Conservation (phyloP, 2,113 vertebrate genomes). For the Andinoacara biseriatus region DNA sequence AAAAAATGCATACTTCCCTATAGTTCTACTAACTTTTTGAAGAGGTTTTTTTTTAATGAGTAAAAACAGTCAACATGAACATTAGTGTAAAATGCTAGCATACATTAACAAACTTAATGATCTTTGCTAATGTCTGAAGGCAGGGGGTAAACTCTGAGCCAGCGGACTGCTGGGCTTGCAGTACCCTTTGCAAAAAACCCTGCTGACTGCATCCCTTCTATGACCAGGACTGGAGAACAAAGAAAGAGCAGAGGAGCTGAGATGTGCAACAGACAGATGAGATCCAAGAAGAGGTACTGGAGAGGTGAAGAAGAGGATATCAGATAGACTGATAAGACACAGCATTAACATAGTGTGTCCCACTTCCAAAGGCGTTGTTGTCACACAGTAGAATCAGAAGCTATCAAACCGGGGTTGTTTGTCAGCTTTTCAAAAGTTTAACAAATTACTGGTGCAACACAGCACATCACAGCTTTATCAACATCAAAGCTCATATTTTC, state of each 20-base stretch:
- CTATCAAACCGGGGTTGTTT: background rate
- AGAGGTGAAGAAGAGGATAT: background rate
- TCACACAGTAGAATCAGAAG: background rate
- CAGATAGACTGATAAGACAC: background rate
- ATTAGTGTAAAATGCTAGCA: background rate
- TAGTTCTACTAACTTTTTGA: background rate
- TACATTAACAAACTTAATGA: constrained; percentile 3
- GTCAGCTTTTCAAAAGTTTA: background rate
- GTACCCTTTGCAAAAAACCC: background rate
- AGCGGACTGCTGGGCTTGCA: constrained; percentile 9
- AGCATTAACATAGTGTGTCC: background rate
- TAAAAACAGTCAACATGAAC: background rate
- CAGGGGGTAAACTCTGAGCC: background rate
- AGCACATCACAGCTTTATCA: background rate
- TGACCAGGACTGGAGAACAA: background rate
- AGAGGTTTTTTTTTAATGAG: background rate
- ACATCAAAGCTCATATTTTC: background rate
- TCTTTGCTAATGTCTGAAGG: constrained; percentile 2
- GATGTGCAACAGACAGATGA: background rate
- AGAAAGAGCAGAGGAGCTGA: background rate
- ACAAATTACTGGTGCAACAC: background rate
- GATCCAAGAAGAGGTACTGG: background rate
- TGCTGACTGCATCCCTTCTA: background rate
- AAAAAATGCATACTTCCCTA: fast-evolving
- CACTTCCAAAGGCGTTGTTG: background rate